Evolutionary conservation across 2,797 vertebrate genomes (phyloP), one percentile per base, ranked within the genome.

Genomic region (Myiotriccus ornatus): DNA sequence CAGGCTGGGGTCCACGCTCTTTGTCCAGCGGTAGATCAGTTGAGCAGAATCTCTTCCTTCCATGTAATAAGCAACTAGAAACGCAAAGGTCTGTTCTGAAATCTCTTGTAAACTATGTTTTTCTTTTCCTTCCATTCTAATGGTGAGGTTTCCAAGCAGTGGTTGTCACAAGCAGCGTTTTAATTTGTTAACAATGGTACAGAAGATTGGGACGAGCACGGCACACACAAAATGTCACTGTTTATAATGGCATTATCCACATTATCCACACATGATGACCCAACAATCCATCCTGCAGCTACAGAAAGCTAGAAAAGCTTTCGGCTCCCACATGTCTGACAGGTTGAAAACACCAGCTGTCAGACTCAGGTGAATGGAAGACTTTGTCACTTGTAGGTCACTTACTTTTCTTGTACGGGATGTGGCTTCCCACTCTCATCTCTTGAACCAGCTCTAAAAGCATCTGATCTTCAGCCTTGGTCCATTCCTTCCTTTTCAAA

Each of bases 11-110:
- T 99, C 98, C 75, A 99, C 93, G 4, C 98, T 98, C 89, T 98
- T 98, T 14, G 97, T 98, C 99, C 99, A 99, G 7, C 99, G 98
- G 92, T 99, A 98, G 86, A 98, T 96, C 70, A 99, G 97, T 96
- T 99, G 99, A 84, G 97, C 49, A 4, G 98, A 97, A 77, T 99
- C 98, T 46, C 99, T 98, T 5, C 98, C 99, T 59, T 99, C 98
- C 98, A 99, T 99, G 96, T 99, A 99, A 97, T 99, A 99, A 28
- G 98, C 98, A 47, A 99, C 99, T 99, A 56, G 8, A 93, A 94
- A 91, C 4, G 0, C 41, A 77, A 87, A 85, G 7, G 4, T 52
- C 23, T 17, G 22, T 23, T 81, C 74, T 43, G 34, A 55, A 65
- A 17, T 30, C 43, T 47, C 24, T 7, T 56, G 57, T 41, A 76